phyloP scores from a whole-genome alignment of 64 coral and sea anemone species.

The Stylophora pistillata region DNA sequence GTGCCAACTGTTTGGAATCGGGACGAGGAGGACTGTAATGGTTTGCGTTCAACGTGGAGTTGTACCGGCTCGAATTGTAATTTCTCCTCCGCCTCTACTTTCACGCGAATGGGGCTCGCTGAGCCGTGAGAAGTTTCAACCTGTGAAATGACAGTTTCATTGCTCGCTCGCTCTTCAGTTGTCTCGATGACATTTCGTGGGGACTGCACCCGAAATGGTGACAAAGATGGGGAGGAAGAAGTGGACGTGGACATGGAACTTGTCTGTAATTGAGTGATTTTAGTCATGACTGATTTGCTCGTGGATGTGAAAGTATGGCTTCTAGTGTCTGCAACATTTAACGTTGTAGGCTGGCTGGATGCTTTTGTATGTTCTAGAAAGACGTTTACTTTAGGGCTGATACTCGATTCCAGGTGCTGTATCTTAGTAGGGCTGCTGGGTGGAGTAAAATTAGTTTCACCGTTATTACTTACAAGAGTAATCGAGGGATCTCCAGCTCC shows the following conservation, averaged over 20 bases:
- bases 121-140: constrained; percentile 11
- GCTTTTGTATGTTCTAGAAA: neutral
- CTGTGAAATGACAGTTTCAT: constrained; percentile 47
- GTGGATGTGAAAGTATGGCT: constrained; percentile 20
- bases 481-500: constrained; percentile 5
- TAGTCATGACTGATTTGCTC: constrained; percentile 22
- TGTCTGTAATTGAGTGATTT: constrained; percentile 35
- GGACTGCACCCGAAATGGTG: neutral
- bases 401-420: constrained; percentile 24
- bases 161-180: neutral
- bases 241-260: neutral
- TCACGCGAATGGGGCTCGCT: constrained; percentile 33
- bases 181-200: constrained; percentile 9
- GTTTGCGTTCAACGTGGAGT: constrained; percentile 1
- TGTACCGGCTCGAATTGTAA: constrained; percentile 40
- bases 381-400: neutral
- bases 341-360: constrained; percentile 28
- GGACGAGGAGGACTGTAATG: constrained; percentile 17
- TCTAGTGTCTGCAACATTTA: constrained; percentile 52
- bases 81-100: constrained; percentile 35
- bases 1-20: neutral
- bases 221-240: neutral
- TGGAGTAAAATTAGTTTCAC: constrained; percentile 4
- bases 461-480: constrained; percentile 40
- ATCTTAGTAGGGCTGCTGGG: constrained; percentile 12